A percentile compares a stretch with the other conserved stretches of the same genome.
Evolutionary conservation across 2,888 invertebrate species (phyloP).

Genomic region (Leucophenga maculata): DNA sequence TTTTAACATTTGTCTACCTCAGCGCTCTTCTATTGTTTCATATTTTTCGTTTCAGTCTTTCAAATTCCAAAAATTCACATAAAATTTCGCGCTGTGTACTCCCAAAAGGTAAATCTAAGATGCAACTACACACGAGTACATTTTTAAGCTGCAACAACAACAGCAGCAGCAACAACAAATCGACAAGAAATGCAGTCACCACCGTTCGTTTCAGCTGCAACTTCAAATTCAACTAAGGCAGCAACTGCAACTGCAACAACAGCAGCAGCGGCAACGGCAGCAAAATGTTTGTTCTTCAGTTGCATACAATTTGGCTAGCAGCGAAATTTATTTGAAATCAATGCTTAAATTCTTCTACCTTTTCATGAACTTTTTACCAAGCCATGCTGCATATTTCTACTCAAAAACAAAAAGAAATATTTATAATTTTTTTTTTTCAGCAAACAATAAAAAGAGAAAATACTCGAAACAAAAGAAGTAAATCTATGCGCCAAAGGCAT

Average conservation of each 20-base stretch:
- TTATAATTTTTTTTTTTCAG: background rate
- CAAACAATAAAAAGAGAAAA: slow-evolving; percentile 7
- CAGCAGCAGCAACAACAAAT: background rate
- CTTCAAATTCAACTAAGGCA: background rate
- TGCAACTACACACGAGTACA: slow-evolving; percentile 6
- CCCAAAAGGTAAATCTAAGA: slow-evolving; percentile 8
- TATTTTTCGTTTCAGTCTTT: too few relatives aligned
- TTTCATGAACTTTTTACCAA: slow-evolving; percentile 27
- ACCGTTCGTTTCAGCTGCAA: background rate
- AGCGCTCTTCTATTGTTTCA: too few relatives aligned
- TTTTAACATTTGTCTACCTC: too few relatives aligned
- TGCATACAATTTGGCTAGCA: slow-evolving; percentile 65
- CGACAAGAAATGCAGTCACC: background rate
- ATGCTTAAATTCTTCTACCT: slow-evolving; percentile 65
- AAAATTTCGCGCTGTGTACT: too few relatives aligned
- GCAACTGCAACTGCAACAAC: slow-evolving; percentile 4
- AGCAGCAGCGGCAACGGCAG: background rate
- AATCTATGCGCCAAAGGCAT: slow-evolving; percentile 18
- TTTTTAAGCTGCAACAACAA: slow-evolving; percentile 4
- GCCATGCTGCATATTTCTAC: background rate
- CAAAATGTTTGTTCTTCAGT: slow-evolving; percentile 18
- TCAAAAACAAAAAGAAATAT: background rate
- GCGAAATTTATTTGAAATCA: slow-evolving; percentile 68
- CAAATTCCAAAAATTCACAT: too few relatives aligned
- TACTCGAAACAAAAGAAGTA: slow-evolving; percentile 5